A percentile compares a stretch with the other conserved stretches of the same genome.
These are phyloP conservation scores for Pipistrellus kuhlii DNA, from an alignment of 2,797 vertebrate species.

Conservation along the genomic window DNA sequence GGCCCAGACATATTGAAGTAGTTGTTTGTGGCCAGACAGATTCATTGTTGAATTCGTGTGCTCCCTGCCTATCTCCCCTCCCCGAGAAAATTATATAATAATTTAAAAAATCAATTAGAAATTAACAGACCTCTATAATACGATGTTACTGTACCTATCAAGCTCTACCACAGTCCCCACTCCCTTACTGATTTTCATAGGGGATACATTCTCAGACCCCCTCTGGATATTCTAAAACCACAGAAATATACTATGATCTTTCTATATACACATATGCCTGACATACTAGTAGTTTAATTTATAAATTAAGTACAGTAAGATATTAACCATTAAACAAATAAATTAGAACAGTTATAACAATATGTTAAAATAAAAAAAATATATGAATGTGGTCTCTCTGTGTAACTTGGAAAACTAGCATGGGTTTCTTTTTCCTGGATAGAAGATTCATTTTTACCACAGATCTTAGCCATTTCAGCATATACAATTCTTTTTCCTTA, in stretches of 20 bases:
- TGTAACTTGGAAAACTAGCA: background rate
- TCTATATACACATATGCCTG: background rate
- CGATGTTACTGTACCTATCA: background rate
- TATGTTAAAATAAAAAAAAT: background rate
- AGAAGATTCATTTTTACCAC: background rate
- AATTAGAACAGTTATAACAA: background rate
- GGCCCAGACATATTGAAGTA: background rate
- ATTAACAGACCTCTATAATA: background rate
- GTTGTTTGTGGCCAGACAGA: background rate
- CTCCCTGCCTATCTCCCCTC: no score
- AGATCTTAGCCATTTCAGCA: background rate
- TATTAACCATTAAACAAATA: background rate
- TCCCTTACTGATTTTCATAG: fast-evolving
- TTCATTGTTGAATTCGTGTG: background rate
- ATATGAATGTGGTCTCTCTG: background rate
- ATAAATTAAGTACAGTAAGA: background rate
- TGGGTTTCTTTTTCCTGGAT: background rate
- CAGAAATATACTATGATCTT: background rate
- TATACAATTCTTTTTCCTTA: background rate
- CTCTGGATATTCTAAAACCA: background rate
- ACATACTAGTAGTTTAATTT: background rate
- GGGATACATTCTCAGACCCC: background rate
- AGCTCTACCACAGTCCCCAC: background rate
- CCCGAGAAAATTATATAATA: background rate
- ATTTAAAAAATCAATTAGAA: background rate